Evolutionary conservation across 2,888 invertebrate genomes (phyloP), one percentile per base, ranked within the genome.

Genomic region (Halictus quadricinctus): DNA sequence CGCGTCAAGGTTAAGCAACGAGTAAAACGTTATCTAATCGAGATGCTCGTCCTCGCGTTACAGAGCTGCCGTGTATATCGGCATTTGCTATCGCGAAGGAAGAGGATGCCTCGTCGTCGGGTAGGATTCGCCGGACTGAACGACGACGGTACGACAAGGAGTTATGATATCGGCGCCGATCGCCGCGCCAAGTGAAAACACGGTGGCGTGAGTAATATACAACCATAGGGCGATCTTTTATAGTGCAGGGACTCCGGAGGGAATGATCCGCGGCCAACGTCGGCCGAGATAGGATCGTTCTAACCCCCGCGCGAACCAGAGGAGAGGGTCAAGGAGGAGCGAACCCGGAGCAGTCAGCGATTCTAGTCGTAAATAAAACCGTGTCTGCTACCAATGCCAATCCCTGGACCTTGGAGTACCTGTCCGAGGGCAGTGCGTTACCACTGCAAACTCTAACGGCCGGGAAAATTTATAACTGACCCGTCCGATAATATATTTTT

Each of bases 101-200:
- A 78, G 88, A 77, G 80, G 73, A 36, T 69, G 81, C 84, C 86
- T 87, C 88, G 88, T 89, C 90, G 89, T 89, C 88, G 69, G 87
- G 85, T 88, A 88, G 90, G 93, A 92, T 92, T 91, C 90, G 92
- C 92, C 90, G 92, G 90, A 90, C 66, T 91, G 90, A 93, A 92
- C 91, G 92, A 90, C 91, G 92, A 90, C 91, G 92, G 90, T 92
- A 93, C 93, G 94, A 94, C 94, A 94, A 92, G 93, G 94, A 94
- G 94, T 94, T 94, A 94, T 94, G 94, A 94, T 94, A 94, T 94
- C 94, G 93, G 94, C 90, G 89, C 90, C 94, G 94, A 94, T 94
- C 94, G 93, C 93, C 90, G 92, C 89, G 93, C 93, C 93, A 93
- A 94, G 94, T 94, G 94, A 94, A 94, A 94, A 94, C 93, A 94